Base-by-base conservation (phyloP, 2,888 invertebrate species). In the Ditula angustiorana region DNA sequence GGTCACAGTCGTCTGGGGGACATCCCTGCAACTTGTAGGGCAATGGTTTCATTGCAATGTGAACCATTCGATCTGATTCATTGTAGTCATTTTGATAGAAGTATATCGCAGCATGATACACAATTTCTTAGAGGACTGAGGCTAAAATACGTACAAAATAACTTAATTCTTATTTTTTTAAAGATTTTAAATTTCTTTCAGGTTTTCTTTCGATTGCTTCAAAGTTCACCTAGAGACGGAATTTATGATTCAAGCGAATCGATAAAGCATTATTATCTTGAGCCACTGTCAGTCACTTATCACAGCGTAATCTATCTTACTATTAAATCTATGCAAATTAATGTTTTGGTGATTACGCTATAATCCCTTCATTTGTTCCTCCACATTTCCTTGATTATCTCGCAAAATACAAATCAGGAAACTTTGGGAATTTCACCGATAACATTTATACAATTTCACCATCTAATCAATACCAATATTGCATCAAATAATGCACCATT, bases 361-460 rank as follows among this genome's bases (percentile, higher is more conserved):
- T 86, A 86, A 86, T 85, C 83, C 85, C 53, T n/a, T 73, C 26
- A 77, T 85, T 81, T 77, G 85, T 85, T 80, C 85, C 83, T 56
- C 7, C 1, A 66, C 41, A 63, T 84, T 82, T 79, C 63, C 60
- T 47, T 5, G 30, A 64, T 57, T 80, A 72, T 72, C 67, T 70
- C 67, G 2, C 0, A 60, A 75, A 72, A 2, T 62, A 70, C 33
- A 1, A 47, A 21, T 10, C 1, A 10, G 24, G 67, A 1, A 5
- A 28, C 13, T 11, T 5, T 37, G 41, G 2, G 24, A 44, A 49
- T 61, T 62, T 11, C 24, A 11, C 21, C 72, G 82, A 81, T 82
- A 83, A 82, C 75, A 60, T 74, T 69, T 21, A 30, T 0, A 16
- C 13, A 74, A 81, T 13, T 13, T 1, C 53, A 78, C 72, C 60